Evolutionary conservation across 2,888 invertebrate genomes (phyloP), one percentile per base, ranked within the genome.

Genomic region (Conistra vaccinii): DNA sequence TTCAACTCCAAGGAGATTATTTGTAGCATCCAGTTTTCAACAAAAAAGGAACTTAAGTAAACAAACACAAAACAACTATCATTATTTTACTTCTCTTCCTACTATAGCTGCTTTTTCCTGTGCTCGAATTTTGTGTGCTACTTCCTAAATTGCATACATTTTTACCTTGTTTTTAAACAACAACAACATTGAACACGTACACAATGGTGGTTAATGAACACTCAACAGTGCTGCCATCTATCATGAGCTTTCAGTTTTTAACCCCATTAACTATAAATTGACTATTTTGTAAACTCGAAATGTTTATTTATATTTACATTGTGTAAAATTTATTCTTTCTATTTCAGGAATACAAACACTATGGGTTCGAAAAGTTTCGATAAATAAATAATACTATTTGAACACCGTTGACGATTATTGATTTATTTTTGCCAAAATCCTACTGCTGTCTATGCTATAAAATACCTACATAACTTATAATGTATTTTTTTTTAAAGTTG

Each of bases 11-110:
- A 57, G 75, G 48, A 75, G 23, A 12, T 23, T n/a, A 17, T 23
- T 32, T 5, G 7, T 20, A 7, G 20, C 39, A 6, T 68, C 68
- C 20, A 23, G 32, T 17, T 5, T 14, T 67, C 57, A 20, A 69
- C 48, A 32, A 57, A 77, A 55, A 10, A 71, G 57, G 7, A 72
- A 45, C 12, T 5, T 32, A 77, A 48, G 63, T 66, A 74, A 77
- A 48, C 26, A 67, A 57, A 48, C 3, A 48, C 3, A 23, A 32
- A 75, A 35, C n/a, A 42, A 17, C 12, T 17, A 32, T 32, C 4
- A 51, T 23, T 29, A 32, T 23, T 23, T 23, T 23, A 23, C 32
- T 65, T 45, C 12, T 5, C 29, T 48, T 65, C 23, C 9, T 5
- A 14, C 9, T 29, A 65, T 23, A 23, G 9, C 45, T 48, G 29